Conservation (phyloP, 2,888 invertebrate genomes). For the Synanthedon vespiformis region DNA sequence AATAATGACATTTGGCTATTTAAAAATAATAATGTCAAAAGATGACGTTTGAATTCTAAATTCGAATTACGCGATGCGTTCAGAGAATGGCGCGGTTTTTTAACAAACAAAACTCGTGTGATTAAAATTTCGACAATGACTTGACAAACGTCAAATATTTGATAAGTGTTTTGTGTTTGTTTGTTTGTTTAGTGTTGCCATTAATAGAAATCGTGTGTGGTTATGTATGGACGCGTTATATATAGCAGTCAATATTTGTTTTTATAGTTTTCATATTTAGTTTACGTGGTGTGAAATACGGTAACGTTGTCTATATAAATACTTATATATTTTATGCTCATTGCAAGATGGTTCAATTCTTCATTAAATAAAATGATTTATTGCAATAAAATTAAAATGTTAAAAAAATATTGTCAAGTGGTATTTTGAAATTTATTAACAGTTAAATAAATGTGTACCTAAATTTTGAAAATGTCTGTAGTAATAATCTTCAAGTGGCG, state of each 20-base stretch:
- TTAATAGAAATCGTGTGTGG: not conserved
- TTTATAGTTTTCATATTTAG: not conserved
- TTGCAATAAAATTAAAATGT: no score
- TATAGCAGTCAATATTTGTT: not conserved
- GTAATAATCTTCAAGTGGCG: no score
- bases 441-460: no score
- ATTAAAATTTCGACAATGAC: constrained; percentile 13
- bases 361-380: no score
- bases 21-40: constrained; percentile 15
- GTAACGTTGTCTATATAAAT: not conserved
- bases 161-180: not conserved
- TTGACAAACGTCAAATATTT: constrained; percentile 14
- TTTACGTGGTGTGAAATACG: not conserved
- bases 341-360: no score
- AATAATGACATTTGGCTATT: no score
- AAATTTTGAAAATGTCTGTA: no score
- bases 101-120: constrained; percentile 4
- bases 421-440: no score
- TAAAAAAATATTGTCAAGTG: no score
- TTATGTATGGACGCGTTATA: no score
- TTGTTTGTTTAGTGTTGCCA: not conserved
- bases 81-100: constrained; percentile 15
- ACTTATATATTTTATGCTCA: no score
- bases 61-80: constrained; percentile 25
- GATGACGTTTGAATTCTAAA: constrained; percentile 33